These are phyloP conservation scores for Patiria miniata DNA, from an alignment of 35 echinoderm and acorn worm species.

Conservation along the genomic window DNA sequence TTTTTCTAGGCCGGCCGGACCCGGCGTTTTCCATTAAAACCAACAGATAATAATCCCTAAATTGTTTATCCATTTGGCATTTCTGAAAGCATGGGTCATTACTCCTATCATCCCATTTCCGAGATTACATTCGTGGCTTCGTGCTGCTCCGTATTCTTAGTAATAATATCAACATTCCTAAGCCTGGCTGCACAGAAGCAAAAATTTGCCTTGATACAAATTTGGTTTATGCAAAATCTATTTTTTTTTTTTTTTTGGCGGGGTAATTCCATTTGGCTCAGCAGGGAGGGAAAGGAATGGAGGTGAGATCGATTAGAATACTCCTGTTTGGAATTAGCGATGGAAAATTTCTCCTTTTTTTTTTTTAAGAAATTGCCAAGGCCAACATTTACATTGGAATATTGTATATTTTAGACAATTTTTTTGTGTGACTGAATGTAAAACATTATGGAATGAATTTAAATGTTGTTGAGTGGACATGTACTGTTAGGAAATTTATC, in stretches of 20 bases:
- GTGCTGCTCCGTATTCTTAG: not conserved
- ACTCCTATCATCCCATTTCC: not conserved
- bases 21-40: slow-evolving; percentile 18
- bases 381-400: no score
- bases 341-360: no score
- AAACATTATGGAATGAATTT: not conserved
- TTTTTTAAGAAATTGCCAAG: no score
- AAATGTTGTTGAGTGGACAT: not conserved
- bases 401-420: not conserved
- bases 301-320: no score
- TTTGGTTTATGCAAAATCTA: slow-evolving; percentile 13
- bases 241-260: not conserved
- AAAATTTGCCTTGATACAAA: slow-evolving; percentile 11
- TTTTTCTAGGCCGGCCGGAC: not conserved
- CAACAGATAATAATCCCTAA: slow-evolving; percentile 25
- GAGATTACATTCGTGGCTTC: slow-evolving; percentile 1
- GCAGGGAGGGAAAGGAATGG: not conserved
- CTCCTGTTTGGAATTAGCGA: no score
- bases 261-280: not conserved
- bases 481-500: no score
- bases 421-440: not conserved
- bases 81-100: slow-evolving; percentile 19
- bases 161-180: slow-evolving; percentile 20
- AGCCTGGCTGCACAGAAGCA: not conserved
- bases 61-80: slow-evolving; percentile 34